Percentiles rank a stretch among this genome's conserved stretches.
Evolutionary conservation across 2,797 vertebrate species (phyloP).

Genomic region (Melopsittacus undulatus): DNA sequence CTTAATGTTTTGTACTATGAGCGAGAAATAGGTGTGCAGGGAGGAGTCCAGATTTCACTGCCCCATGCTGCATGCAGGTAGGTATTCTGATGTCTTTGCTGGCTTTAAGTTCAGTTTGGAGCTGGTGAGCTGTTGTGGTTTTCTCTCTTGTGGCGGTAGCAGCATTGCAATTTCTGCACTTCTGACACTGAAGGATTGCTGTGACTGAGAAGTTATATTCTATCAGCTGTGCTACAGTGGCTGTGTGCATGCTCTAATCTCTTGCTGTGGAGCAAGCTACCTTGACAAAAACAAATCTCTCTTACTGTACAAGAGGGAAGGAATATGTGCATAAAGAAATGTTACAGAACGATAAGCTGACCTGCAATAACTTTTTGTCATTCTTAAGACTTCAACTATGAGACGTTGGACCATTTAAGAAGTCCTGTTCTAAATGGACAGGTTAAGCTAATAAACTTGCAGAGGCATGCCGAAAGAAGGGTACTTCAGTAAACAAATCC

Average conservation of each 20-base stretch:
- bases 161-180: neutral
- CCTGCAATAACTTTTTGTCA: neutral
- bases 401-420: neutral
- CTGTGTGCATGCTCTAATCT: neutral
- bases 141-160: neutral
- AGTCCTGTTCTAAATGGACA: neutral
- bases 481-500: neutral
- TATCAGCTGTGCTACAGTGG: neutral
- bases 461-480: neutral
- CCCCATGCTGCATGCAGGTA: fast-evolving
- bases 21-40: neutral
- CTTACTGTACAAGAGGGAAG: neutral
- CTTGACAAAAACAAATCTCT: neutral
- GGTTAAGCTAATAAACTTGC: neutral
- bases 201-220: neutral
- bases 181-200: neutral
- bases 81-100: neutral
- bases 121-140: neutral
- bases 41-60: neutral
- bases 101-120: neutral
- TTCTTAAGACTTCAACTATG: neutral
- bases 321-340: neutral
- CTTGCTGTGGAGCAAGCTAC: neutral
- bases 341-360: neutral
- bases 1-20: neutral